Evolutionary conservation across 2,113 vertebrate species (phyloP), one percentile per base, ranked within the genome.

Genomic region (Poeciliopsis prolifica): DNA sequence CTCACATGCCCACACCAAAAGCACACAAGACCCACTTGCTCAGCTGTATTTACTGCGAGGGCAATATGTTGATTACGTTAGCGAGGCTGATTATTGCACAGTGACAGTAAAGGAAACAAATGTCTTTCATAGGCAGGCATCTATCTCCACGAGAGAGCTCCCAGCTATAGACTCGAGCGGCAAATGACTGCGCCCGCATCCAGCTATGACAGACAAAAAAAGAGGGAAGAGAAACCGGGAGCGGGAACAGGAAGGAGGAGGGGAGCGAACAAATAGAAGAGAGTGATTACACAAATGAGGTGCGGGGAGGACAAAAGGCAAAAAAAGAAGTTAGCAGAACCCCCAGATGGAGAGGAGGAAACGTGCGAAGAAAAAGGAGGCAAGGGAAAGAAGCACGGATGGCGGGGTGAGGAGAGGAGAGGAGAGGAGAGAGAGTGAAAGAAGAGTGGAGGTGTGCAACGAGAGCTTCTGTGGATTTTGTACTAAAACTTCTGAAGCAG

Each of bases 1-100:
- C 60, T 44, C 61, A 80, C 81, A 86, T 75, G 69, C 83, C 65
- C 85, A 90, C 83, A 87, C 78, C 84, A 84, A 66, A 84, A 13
- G 79, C 24, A 65, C 78, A 15, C 71, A 22, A 67, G 84, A 86
- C 87, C 82, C 81, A 90, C 90, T 89, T 89, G 88, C 92, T 93
- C 94, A 94, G 94, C 94, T 95, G 92, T 93, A 94, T 93, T 92
- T 92, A 92, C 89, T 81, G 87, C 84, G 78, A 88, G 91, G 92
- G 92, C 91, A 94, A 94, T 92, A 93, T 93, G 94, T 89, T 93
- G 93, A 94, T 92, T 93, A 84, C 79, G 87, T 93, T 94, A 94
- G 93, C 92, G 93, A 68, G 88, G 92, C 90, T 94, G 90, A 93
- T 93, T 94, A 92, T 89, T 93, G 89, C 91, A 89, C 88, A 90